Conservation (phyloP, 2,888 invertebrate genomes). For the Orthosia gracilis region DNA sequence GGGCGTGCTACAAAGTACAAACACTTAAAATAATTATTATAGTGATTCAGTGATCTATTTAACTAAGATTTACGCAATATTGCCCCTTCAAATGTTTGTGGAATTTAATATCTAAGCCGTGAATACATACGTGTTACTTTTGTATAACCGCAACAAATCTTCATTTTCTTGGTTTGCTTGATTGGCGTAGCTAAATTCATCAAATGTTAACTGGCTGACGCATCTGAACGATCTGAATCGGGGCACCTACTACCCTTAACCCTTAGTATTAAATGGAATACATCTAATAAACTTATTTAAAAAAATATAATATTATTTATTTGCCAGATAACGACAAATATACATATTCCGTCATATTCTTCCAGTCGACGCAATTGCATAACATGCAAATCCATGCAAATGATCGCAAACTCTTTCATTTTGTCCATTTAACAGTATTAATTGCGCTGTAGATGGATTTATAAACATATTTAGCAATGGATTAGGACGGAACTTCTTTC, state of each 20-base stretch:
- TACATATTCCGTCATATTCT: no score
- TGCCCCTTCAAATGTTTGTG: neutral
- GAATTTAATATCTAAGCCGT: neutral
- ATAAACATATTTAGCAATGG: no score
- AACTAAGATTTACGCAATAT: neutral
- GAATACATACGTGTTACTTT: neutral
- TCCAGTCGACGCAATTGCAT: no score
- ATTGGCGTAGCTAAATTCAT: no score
- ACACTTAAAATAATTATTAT: neutral
- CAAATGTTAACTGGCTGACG: no score
- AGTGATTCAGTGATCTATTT: neutral
- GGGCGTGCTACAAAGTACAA: neutral
- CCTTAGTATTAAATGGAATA: neutral
- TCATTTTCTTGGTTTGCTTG: neutral
- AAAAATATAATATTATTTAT: no score
- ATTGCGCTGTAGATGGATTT: no score
- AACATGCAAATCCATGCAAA: no score
- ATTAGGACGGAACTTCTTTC: no score
- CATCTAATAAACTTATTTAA: neutral
- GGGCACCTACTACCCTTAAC: neutral
- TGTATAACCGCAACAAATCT: constrained; percentile 3
- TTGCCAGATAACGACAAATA: no score
- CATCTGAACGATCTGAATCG: neutral
- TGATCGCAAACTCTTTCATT: no score
- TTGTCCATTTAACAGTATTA: no score